A percentile compares a stretch with the other conserved stretches of the same genome.
Conservation (phyloP, 2,113 vertebrate species). For the Aegithalos caudatus region DNA sequence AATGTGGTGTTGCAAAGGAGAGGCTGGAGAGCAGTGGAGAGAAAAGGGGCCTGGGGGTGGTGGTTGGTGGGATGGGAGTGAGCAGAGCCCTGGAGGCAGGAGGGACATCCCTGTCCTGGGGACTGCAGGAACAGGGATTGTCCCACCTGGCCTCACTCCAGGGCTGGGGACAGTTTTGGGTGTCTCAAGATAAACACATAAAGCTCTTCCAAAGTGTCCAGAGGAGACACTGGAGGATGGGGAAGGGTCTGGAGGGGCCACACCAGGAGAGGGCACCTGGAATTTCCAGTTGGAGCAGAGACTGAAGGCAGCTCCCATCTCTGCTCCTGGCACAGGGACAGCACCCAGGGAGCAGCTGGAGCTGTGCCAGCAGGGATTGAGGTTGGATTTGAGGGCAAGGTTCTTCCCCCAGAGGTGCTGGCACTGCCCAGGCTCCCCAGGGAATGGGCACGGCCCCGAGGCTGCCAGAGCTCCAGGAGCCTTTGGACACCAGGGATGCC, state of each 20-base stretch:
- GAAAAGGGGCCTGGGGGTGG: background rate
- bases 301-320: background rate
- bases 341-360: background rate
- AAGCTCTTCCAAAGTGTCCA: background rate
- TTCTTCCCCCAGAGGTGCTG: background rate
- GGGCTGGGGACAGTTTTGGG: background rate
- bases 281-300: background rate
- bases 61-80: background rate
- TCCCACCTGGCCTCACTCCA: background rate
- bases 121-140: background rate
- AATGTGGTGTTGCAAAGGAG: background rate
- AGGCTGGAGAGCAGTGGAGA: background rate
- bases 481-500: background rate
- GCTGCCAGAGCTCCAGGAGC: background rate
- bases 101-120: background rate
- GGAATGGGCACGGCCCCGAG: background rate
- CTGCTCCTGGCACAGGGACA: background rate
- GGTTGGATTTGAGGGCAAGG: background rate
- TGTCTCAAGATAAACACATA: accelerated
- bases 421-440: background rate
- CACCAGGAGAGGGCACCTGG: background rate
- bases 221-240: background rate
- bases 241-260: background rate
- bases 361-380: background rate
- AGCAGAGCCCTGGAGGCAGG: background rate